Conservation (phyloP, 2,797 vertebrate genomes). For the Cuculus canorus region DNA sequence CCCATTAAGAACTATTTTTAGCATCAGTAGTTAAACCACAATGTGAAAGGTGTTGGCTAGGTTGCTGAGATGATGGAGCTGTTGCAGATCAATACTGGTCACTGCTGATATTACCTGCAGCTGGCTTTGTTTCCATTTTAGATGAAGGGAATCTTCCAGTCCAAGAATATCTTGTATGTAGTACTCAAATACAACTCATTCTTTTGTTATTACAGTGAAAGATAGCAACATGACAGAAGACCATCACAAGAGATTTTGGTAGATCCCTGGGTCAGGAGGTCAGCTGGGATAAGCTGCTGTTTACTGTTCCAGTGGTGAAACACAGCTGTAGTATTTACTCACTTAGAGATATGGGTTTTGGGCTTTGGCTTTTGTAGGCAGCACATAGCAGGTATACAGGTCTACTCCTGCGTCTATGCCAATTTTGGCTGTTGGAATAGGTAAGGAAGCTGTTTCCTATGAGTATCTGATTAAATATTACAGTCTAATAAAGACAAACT, state of each 20-base stretch:
- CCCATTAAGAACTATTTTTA: not conserved
- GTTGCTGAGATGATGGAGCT: not conserved
- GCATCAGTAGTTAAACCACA: not conserved
- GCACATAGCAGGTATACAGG: not conserved
- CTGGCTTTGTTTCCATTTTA: not conserved
- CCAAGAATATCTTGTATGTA: not conserved
- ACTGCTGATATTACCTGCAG: not conserved
- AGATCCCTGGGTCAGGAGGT: not conserved
- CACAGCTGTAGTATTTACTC: not conserved
- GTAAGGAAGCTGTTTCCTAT: not conserved
- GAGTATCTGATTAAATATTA: not conserved
- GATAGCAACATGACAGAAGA: not conserved
- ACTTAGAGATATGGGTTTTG: not conserved
- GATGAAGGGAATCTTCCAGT: not conserved
- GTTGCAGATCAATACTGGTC: not conserved
- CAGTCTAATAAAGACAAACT: slow-evolving; percentile 2
- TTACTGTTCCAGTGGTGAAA: not conserved
- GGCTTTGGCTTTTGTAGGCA: not conserved
- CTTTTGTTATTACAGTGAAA: not conserved
- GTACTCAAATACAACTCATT: not conserved
- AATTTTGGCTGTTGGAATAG: not conserved
- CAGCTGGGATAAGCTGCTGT: not conserved
- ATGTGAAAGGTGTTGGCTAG: not conserved
- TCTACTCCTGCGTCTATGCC: not conserved
- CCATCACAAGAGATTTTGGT: not conserved